Conservation (phyloP, 2,797 vertebrate genomes). For the Benthosema pterotum region DNA sequence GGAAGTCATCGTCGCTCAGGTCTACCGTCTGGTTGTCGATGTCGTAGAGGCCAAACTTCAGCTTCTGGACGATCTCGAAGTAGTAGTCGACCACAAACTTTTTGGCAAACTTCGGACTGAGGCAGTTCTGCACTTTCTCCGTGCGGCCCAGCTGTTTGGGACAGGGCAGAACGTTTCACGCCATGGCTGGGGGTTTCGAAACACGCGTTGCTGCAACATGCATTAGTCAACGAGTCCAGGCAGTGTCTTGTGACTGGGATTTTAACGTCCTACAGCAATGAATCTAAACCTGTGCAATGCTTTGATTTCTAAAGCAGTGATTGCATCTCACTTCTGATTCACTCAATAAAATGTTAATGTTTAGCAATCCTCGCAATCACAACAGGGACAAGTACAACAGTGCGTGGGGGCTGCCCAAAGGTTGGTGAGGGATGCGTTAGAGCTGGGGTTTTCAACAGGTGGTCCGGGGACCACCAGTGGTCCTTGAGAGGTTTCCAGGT, state of each 20-base stretch:
- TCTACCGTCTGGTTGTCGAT: conserved; percentile 94
- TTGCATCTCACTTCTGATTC: too few species aligned
- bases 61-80: conserved; percentile 94
- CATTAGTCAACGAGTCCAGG: background rate
- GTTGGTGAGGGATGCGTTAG: too few species aligned
- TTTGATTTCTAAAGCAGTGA: too few species aligned
- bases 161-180: conserved; percentile 30
- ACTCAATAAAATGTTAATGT: conserved; percentile 3
- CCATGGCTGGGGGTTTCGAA: background rate
- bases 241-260: background rate
- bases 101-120: conserved; percentile 89
- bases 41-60: conserved; percentile 92
- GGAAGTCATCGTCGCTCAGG: conserved; percentile 92
- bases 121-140: conserved; percentile 91
- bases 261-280: background rate
- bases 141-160: conserved; percentile 85
- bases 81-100: conserved; percentile 93
- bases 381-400: background rate
- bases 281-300: too few species aligned
- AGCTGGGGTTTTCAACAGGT: too few species aligned
- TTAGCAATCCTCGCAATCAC: background rate
- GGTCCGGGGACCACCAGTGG: too few species aligned
- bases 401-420: too few species aligned
- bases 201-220: background rate
- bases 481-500: too few species aligned